Percentiles rank a stretch among this genome's conserved stretches.
These are phyloP conservation scores for Campoplex nolae DNA, from an alignment of 2,888 invertebrate species.

Conservation along the genomic window DNA sequence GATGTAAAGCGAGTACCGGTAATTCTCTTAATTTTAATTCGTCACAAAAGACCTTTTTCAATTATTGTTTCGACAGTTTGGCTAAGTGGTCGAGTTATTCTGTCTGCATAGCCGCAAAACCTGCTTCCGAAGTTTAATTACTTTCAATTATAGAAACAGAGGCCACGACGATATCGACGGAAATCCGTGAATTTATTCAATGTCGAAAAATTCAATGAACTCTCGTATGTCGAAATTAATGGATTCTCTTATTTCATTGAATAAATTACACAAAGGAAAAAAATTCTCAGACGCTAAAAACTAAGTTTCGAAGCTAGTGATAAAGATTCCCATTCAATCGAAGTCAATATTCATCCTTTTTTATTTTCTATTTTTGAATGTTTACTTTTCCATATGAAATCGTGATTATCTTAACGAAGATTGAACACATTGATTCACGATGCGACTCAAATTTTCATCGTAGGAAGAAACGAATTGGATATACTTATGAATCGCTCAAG, in stretches of 20 bases:
- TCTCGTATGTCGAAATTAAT: background rate
- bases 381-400: background rate
- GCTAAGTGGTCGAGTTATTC: background rate
- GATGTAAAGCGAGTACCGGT: background rate
- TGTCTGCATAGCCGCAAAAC: background rate
- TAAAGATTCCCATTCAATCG: background rate
- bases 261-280: background rate
- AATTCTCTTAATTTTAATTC: conserved; percentile 21
- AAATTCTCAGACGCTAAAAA: background rate
- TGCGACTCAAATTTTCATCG: too few relatives aligned
- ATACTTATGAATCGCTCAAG: background rate
- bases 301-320: background rate
- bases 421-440: background rate
- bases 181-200: background rate
- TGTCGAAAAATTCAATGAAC: background rate
- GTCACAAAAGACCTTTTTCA: background rate
- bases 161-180: background rate
- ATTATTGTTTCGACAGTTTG: conserved; percentile 33
- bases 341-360: background rate
- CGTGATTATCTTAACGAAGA: background rate
- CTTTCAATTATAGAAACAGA: background rate
- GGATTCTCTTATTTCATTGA: background rate
- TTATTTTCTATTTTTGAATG: background rate
- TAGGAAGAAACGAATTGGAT: too few relatives aligned
- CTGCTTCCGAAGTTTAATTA: conserved; percentile 1